Base-by-base conservation (phyloP, 2,113 vertebrate species). In the Hippolais icterina region DNA sequence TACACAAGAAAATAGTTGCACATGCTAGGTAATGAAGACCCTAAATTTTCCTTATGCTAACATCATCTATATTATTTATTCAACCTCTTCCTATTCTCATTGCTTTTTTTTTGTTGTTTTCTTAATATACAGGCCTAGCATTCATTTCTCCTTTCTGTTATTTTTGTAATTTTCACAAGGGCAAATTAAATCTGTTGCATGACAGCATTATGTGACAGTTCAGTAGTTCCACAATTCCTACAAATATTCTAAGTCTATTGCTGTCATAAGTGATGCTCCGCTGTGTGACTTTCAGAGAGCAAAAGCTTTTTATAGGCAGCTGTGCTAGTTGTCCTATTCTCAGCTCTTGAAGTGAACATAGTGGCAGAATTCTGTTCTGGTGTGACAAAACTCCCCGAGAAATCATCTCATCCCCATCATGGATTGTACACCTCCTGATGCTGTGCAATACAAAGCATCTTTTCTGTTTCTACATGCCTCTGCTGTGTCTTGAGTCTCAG, bases 241-340 rank as follows among this genome's bases (percentile, higher is more conserved):
- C 83, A 89, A 94, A 77, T 94, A 79, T 84, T 95, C 83, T 19
- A 75, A 66, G 88, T 72, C 66, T 92, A 44, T 92, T 95, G 83
- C 87, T 97, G 92, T 96, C 90, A 84, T 77, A 95, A 96, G 44
- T 91, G 91, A 94, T 94, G 33, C 74, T 96, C 56, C 93, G 92
- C 90, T 85, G 70, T 93, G 80, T 95, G 91, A 95, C 95, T 91
- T 96, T 96, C 59, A 88, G 72, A 92, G 28, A 76, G 72, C 39
- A 89, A 89, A 93, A 95, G 54, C 35, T 92, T 95, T 94, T 96
- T 88, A 75, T 83, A 95, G 79, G 77, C 83, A 94, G 57, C 87
- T 95, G 74, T 90, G 47, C 74, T 90, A 64, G 64, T 60, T 95
- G 79, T 96, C 80, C 94, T 46, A 64, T 83, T 91, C 81, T 93